phyloP scores from a whole-genome alignment of 2,797 vertebrate genomes.

The Parauchenoglanis ngamensis region DNA sequence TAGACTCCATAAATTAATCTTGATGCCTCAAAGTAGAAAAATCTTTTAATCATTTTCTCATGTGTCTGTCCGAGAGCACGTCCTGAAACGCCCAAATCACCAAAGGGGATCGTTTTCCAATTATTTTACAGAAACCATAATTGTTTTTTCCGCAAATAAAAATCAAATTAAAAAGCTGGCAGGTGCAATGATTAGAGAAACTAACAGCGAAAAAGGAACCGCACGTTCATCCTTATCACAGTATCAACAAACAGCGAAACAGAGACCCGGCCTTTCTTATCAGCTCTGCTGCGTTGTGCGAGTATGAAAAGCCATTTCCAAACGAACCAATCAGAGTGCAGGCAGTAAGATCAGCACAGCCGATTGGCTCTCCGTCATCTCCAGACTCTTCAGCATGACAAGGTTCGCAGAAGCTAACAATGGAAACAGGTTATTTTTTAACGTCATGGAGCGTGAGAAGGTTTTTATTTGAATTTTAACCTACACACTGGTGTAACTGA shows the following conservation, averaged over 20 bases:
- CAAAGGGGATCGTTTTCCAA: not conserved
- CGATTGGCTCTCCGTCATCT: constrained; percentile 1
- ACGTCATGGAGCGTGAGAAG: not conserved
- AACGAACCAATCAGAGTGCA: constrained; percentile 13
- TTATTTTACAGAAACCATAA: not conserved
- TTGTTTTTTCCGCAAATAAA: not conserved
- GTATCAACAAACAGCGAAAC: constrained; percentile 34
- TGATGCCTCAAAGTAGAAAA: not conserved
- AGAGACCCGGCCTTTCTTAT: constrained; percentile 30
- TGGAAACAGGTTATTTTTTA: not conserved
- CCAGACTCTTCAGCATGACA: not conserved
- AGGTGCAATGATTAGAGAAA: not conserved
- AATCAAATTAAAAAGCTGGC: not conserved
- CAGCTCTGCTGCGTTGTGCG: not conserved
- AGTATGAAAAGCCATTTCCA: not conserved
- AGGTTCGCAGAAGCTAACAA: not conserved
- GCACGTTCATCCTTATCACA: constrained; percentile 29
- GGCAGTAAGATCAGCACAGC: not conserved
- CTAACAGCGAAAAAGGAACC: not conserved
- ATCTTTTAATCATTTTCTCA: not conserved
- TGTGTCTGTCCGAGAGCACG: not conserved
- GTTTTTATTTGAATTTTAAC: not conserved
- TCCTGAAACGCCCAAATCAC: not conserved
- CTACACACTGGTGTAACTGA: not conserved
- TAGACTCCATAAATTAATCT: not conserved